phyloP scores from a whole-genome alignment of 2,797 vertebrate species.

The Todus mexicanus region DNA sequence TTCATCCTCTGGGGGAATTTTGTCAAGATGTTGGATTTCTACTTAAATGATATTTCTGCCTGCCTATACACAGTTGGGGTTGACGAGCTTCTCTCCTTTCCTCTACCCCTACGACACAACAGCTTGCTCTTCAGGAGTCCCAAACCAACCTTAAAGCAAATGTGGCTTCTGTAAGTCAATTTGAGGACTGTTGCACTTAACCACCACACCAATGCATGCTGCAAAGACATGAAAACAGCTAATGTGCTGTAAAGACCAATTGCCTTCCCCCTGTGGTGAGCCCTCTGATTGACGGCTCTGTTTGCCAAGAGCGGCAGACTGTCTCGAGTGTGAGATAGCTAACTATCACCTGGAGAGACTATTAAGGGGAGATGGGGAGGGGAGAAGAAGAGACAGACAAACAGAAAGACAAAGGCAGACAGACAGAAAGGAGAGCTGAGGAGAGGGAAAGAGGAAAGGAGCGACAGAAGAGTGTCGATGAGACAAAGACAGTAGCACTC shows the following conservation, averaged over 20 bases:
- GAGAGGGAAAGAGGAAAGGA: not conserved
- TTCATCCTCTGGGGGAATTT: slow-evolving; percentile 1
- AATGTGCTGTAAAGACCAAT: not conserved
- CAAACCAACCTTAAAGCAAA: not conserved
- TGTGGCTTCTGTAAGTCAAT: not conserved
- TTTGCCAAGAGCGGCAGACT: slow-evolving; percentile 37
- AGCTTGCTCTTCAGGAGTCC: not conserved
- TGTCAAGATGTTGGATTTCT: slow-evolving; percentile 43
- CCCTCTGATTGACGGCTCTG: not conserved
- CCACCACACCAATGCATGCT: not conserved
- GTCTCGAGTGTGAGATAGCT: slow-evolving; percentile 41
- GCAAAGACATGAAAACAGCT: slow-evolving; percentile 10
- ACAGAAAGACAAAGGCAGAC: not conserved
- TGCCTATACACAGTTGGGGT: not conserved
- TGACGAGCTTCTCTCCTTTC: not conserved
- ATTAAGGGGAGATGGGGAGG: not conserved
- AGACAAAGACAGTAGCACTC: not conserved
- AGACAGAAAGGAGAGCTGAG: not conserved
- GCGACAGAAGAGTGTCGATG: not conserved
- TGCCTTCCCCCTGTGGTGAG: not conserved
- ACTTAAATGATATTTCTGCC: slow-evolving; percentile 43
- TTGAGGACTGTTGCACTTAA: not conserved
- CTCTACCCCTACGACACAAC: not conserved
- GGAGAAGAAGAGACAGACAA: not conserved
- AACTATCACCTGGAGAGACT: slow-evolving; percentile 47